Base-by-base conservation (phyloP, 2,113 vertebrate genomes). In the Cyprinodon brontotheroides region DNA sequence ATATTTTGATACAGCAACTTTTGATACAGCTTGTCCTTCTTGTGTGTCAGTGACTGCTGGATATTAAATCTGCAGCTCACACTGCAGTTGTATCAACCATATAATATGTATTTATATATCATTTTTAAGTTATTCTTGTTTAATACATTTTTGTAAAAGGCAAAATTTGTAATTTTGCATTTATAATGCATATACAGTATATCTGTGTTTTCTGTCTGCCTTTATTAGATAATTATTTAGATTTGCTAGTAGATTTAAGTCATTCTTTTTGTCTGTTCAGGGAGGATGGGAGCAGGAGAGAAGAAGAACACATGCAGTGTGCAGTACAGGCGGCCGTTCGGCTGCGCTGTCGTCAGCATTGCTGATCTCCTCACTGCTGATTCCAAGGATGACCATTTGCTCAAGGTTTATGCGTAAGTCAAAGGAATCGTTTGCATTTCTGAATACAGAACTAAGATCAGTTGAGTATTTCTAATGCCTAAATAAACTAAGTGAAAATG, bases 361-460 rank as follows among this genome's bases (percentile, higher is more conserved):
- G 97, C 98, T 0, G 98, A 99, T 91, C 93, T 99, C 38, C 93
- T 99, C 79, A 95, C 96, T 3, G 96, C 96, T 57, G 97, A 99
- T 85, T 96, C 96, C 0, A 99, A 99, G 88, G 97, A 99, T 68
- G 98, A 99, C 92, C 96, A 98, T 39, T 84, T 98, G 88, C 94
- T 99, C 66, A 99, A 99, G 92, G 97, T 99, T 68, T 99, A 99
- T 84, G 96, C 97, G 98, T 99, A 94, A 97, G 97, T 94, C 68
- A 14, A 39, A 11, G 9, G 11, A 59, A 39, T 73, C 11, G 7
- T 5, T 43, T 50, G 4, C 15, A 11, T 12, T 65, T 66, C 3
- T 0, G 4, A 47, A 61, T 61, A 4, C 63, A 3, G 9, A 12
- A 0, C 43, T 45, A 45, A 2, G 43, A 53, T 53, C 7, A 53